phyloP scores from a whole-genome alignment of 2,888 invertebrate genomes.

The Campaea margaritaria region DNA sequence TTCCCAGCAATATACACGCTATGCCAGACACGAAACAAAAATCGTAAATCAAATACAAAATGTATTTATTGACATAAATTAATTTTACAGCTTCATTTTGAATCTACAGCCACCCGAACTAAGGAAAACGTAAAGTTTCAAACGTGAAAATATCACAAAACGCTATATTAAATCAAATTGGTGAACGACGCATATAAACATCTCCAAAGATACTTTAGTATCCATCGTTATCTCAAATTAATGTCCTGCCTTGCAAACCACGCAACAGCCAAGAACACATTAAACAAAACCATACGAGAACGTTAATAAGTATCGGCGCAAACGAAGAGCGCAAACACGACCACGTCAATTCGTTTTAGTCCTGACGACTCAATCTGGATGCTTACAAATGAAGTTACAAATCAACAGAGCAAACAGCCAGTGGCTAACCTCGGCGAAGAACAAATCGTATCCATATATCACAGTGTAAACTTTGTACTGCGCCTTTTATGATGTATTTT shows the following conservation, averaged over 20 bases:
- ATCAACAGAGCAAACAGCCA: constrained; percentile 64
- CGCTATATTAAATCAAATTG: no score
- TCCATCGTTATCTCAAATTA: constrained; percentile 6
- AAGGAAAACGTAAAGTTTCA: no score
- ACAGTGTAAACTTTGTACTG: constrained; percentile 55
- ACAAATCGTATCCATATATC: constrained; percentile 69
- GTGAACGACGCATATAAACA: no score
- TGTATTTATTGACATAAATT: no score
- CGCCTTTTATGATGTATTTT: constrained; percentile 68
- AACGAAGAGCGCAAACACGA: constrained; percentile 38
- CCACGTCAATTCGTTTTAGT: constrained; percentile 48
- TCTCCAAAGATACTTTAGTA: background rate
- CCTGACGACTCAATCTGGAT: constrained; percentile 58
- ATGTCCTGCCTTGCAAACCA: constrained; percentile 11
- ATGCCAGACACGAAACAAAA: no score
- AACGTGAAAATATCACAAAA: no score
- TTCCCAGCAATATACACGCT: no score
- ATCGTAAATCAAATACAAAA: no score
- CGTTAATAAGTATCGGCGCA: constrained; percentile 35
- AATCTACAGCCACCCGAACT: no score
- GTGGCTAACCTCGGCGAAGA: constrained; percentile 50
- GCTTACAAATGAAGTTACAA: constrained; percentile 61
- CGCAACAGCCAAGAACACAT: constrained; percentile 11
- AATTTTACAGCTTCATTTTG: no score
- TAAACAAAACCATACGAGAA: constrained; percentile 17